Conservation (phyloP, 2,888 invertebrate species). For the Geophilus truncorum region DNA sequence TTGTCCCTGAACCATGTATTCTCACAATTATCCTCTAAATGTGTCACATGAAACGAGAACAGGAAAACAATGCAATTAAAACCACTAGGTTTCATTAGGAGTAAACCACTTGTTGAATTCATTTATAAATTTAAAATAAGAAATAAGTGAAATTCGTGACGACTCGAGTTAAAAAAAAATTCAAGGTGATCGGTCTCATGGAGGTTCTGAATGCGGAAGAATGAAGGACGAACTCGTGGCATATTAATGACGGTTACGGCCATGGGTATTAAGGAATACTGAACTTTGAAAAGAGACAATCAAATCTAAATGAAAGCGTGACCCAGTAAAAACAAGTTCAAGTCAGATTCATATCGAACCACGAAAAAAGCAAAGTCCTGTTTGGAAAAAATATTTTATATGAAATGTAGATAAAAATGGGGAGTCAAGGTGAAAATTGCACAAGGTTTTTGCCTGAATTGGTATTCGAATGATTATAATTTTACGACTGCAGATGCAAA, state of each 20-base stretch:
- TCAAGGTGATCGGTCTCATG: not conserved
- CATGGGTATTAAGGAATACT: too few species aligned
- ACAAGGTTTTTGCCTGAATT: not conserved
- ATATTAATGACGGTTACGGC: too few species aligned
- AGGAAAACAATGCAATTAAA: not conserved
- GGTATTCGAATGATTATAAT: not conserved
- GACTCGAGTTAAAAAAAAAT: too few species aligned
- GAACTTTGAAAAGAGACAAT: too few species aligned
- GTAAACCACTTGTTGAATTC: not conserved
- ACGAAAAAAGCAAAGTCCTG: not conserved
- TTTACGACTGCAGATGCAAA: not conserved
- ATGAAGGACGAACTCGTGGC: not conserved
- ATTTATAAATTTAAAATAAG: not conserved
- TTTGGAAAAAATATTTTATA: not conserved
- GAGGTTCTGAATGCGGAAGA: not conserved
- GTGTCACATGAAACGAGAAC: not conserved
- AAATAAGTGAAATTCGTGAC: not conserved
- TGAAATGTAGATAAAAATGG: not conserved
- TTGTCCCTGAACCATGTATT: not conserved
- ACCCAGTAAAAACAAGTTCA: too few species aligned
- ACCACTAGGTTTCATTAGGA: not conserved
- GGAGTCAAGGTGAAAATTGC: not conserved
- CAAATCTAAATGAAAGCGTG: too few species aligned
- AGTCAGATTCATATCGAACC: too few species aligned
- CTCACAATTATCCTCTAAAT: constrained; percentile 1